A percentile compares a stretch with the other conserved stretches of the same genome.
phyloP scores from a whole-genome alignment of 2,113 vertebrate genomes.

The Amia ocellicauda region DNA sequence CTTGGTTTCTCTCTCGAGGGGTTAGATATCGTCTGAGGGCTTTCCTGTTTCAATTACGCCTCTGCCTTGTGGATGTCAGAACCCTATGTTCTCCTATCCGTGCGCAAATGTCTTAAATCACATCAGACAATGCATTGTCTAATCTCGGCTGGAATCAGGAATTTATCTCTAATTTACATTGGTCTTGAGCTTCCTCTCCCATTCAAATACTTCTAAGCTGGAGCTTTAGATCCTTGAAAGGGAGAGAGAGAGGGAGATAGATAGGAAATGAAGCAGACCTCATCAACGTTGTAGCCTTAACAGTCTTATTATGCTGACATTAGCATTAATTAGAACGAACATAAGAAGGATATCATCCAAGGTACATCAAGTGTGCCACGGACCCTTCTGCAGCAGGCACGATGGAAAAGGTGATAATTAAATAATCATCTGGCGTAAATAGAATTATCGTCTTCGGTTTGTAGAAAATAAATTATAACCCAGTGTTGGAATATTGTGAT shows the following conservation, averaged over 20 bases:
- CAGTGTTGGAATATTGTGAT: constrained; percentile 49
- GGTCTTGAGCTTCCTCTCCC: background rate
- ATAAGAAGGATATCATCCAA: constrained; percentile 13
- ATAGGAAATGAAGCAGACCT: background rate
- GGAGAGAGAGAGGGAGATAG: background rate
- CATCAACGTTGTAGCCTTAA: background rate
- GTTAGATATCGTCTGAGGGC: background rate
- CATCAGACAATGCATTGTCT: background rate
- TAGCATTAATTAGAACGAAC: constrained; percentile 22
- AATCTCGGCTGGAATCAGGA: background rate
- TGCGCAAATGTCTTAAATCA: background rate
- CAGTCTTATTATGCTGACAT: constrained; percentile 3
- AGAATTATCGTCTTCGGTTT: constrained; percentile 54
- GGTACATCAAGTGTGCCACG: background rate
- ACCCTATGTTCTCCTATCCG: background rate
- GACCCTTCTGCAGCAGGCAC: constrained; percentile 53
- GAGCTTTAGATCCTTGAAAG: background rate
- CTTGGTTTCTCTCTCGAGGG: background rate
- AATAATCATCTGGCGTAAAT: constrained; percentile 64
- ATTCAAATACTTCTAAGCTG: background rate
- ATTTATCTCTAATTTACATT: constrained; percentile 8
- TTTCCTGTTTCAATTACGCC: background rate
- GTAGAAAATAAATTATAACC: constrained; percentile 46
- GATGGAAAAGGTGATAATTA: constrained; percentile 66
- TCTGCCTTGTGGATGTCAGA: background rate